Evolutionary conservation across 2,888 invertebrate species (phyloP).

Genomic region (Marronus borbonicus): DNA sequence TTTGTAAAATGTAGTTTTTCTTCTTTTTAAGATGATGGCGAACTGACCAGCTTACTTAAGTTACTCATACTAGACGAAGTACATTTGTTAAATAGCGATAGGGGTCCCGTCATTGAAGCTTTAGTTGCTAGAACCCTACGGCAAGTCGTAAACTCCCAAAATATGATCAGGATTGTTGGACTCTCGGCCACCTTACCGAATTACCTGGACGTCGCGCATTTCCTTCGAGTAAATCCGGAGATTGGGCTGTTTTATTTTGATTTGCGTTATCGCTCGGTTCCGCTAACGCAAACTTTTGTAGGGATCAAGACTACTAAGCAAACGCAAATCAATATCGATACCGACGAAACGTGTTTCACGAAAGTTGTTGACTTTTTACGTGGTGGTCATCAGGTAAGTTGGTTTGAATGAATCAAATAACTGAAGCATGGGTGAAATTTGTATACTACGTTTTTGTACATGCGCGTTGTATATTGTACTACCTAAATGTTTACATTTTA

Average conservation of each 20-base stretch:
- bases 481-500: too few relatives aligned
- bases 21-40: slow-evolving; percentile 81
- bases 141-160: slow-evolving; percentile 91
- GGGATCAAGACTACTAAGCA: slow-evolving; percentile 63
- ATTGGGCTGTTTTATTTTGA: slow-evolving; percentile 96
- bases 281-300: slow-evolving; percentile 91
- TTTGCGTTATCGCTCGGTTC: slow-evolving; percentile 95
- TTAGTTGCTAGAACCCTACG: slow-evolving; percentile 95
- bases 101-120: slow-evolving; percentile 98
- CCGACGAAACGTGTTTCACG: slow-evolving; percentile 95
- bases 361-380: slow-evolving; percentile 87
- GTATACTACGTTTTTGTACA: too few relatives aligned
- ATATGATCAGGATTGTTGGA: slow-evolving; percentile 97
- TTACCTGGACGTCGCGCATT: slow-evolving; percentile 95
- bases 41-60: slow-evolving; percentile 90
- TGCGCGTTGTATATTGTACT: too few relatives aligned
- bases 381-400: slow-evolving; percentile 88
- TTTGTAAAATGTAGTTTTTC: slow-evolving; percentile 36
- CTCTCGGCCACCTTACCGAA: slow-evolving; percentile 98
- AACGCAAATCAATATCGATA: slow-evolving; percentile 76
- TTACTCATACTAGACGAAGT: slow-evolving; percentile 98
- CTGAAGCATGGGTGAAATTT: too few relatives aligned
- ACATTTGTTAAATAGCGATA: slow-evolving; percentile 95
- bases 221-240: slow-evolving; percentile 93
- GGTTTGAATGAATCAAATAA: too few relatives aligned